Evolutionary conservation across 2,888 invertebrate genomes (phyloP), one percentile per base, ranked within the genome.

Genomic region (Brachyopa scutellaris): DNA sequence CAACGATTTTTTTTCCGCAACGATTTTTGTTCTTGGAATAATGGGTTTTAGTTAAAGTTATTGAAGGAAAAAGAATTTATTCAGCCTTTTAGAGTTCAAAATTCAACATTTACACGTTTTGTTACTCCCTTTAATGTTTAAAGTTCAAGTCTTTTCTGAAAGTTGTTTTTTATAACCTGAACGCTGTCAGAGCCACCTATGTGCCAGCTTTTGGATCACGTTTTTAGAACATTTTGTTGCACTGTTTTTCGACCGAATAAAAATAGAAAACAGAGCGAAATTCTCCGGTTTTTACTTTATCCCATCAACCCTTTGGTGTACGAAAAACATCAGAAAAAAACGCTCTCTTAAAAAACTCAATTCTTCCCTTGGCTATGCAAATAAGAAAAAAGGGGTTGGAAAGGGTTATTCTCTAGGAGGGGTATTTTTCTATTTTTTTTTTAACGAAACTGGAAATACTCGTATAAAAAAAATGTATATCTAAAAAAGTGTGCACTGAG

Each of bases 381-480:
- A 82, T 82, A 19, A 3, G 8, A 17, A 51, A 5, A 15, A 72
- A 70, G 66, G 76, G 82, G 76, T 69, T 76, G 62, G 47, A 82
- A 82, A 82, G 82, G 77, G 70, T 82, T 82, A 53, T 59, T 70
- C 26, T 59, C 1, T 5, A 17, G 8, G 40, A 77, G 70, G 82
- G 82, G 76, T 77, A 61, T 6, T 7, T 82, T 82, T 77, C 72
- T 82, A 8, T 7, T 82, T 82, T 77, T 77, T 82, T 82, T 77
- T 82, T 77, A 82, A 82, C 82, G 82, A 82, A 82, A 64, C 70
- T 70, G 49, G 66, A 77, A 66, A 33, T 0, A 21, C n/a, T n/a
- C n/a, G n/a, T n/a, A n/a, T n/a, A n/a, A n/a, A n/a, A 1, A n/a
- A 9, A 1, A n/a, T 5, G 17, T 11, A 0, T 4, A 6, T 21